phyloP scores from a whole-genome alignment of 2,113 vertebrate genomes.

The Calidris pugnax region DNA sequence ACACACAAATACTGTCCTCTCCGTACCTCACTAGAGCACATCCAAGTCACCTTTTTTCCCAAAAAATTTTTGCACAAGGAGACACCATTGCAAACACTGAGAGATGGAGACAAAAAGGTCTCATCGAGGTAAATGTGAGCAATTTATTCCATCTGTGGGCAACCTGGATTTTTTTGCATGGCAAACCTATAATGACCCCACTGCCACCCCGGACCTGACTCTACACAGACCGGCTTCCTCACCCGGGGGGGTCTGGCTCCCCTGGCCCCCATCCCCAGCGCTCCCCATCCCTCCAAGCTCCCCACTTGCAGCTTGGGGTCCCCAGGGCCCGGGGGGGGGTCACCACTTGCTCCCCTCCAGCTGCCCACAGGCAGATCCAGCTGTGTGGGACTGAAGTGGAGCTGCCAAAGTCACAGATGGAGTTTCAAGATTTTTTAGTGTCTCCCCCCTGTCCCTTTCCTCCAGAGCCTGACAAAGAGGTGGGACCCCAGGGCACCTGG shows the following conservation, averaged over 20 bases:
- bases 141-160: not conserved
- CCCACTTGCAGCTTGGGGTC: accelerated
- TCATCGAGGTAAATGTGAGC: not conserved
- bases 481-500: not conserved
- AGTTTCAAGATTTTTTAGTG: not conserved
- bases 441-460: not conserved
- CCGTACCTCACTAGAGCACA: not conserved
- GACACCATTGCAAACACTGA: not conserved
- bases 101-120: not conserved
- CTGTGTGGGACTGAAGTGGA: not conserved
- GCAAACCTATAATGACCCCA: not conserved
- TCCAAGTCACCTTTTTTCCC: not conserved
- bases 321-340: not conserved
- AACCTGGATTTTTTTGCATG: not conserved
- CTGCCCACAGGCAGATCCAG: not conserved
- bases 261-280: not conserved
- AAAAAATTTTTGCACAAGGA: not conserved
- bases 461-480: not conserved
- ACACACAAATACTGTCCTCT: not conserved
- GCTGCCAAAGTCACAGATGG: not conserved
- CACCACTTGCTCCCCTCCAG: not conserved
- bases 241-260: not conserved
- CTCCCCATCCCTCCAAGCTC: not conserved
- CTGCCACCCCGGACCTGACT: not conserved
- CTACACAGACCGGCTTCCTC: not conserved